Evolutionary conservation across 2,888 invertebrate genomes (phyloP), one percentile per base, ranked within the genome.

Genomic region (Aphodius granarius): DNA sequence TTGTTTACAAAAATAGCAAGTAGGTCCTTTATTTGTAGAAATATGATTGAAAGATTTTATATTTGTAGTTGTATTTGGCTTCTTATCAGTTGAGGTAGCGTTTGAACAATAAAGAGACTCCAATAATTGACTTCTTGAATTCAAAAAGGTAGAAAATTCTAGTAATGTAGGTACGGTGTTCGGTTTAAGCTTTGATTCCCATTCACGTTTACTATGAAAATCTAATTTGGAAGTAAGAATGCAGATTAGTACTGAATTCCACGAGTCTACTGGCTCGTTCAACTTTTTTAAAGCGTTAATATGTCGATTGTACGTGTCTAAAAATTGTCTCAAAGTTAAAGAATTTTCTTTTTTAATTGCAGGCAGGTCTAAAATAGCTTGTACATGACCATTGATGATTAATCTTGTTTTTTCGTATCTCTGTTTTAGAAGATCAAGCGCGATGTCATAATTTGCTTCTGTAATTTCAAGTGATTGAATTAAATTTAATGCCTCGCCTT

Each of bases 381-480:
- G 62, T 13, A 74, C 70, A 18, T 74, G 74, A 62, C 23, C 68
- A 70, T 68, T 68, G 5, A 70, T 21, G 66, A 74, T 74, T 16
- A 43, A 17, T 2, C 74, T 17, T 70, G 66, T 74, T 13, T 74
- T 74, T 3, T 74, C 23, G 19, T 74, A 74, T 63, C 70, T 74
- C 18, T 73, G 64, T 73, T 73, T 23, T 6, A 23, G 6, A 4
- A 23, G 6, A 23, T 23, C 23, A 23, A 23, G 23, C 4, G 23
- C 23, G 6, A 23, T 23, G 6, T 23, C 23, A 23, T 23, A 23
- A 6, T 23, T 23, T 4, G 23, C 23, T 23, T 23, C 23, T 23
- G 23, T 23, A 5, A 23, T 23, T 23, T 23, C 23, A 4, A 23
- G 23, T 5, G 23, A 23, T 23, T 23, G 23, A 6, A 23, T 23